Conservation (phyloP, 2,888 invertebrate genomes). For the Stegophylla sp. region DNA sequence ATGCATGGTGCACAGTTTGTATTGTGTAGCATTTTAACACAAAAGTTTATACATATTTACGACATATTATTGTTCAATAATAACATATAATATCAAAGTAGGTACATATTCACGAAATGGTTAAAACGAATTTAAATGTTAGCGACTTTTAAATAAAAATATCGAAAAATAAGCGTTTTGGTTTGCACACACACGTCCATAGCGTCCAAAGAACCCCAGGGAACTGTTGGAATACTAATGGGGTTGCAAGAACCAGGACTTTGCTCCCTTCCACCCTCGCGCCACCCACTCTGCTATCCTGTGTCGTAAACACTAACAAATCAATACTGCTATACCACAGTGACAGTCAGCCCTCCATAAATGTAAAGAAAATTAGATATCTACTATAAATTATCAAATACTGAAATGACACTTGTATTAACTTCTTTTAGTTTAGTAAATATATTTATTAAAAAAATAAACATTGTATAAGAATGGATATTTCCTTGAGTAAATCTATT, state of each 20-base stretch:
- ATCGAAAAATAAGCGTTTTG: constrained; percentile 24
- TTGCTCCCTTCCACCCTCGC: constrained; percentile 41
- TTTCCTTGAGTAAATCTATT: too few species aligned
- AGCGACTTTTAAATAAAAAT: background rate
- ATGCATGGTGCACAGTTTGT: constrained; percentile 28
- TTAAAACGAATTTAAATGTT: background rate
- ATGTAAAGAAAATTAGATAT: constrained; percentile 33
- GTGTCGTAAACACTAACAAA: constrained; percentile 59
- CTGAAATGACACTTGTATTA: background rate
- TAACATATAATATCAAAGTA: background rate
- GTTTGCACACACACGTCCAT: constrained; percentile 30
- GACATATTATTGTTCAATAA: background rate
- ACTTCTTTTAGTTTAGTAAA: too few species aligned
- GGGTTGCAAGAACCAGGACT: constrained; percentile 57
- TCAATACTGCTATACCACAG: constrained; percentile 56
- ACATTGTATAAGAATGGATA: too few species aligned
- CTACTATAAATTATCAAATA: constrained; percentile 12
- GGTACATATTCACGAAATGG: background rate
- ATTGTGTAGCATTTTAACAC: constrained; percentile 30
- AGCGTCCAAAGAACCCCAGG: constrained; percentile 54
- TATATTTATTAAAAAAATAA: too few species aligned
- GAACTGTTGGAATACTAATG: constrained; percentile 59
- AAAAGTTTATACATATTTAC: background rate
- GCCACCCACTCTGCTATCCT: constrained; percentile 29
- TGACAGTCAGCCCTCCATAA: constrained; percentile 49